Conservation (phyloP, 2,888 invertebrate species). For the Drosophila infuscata region DNA sequence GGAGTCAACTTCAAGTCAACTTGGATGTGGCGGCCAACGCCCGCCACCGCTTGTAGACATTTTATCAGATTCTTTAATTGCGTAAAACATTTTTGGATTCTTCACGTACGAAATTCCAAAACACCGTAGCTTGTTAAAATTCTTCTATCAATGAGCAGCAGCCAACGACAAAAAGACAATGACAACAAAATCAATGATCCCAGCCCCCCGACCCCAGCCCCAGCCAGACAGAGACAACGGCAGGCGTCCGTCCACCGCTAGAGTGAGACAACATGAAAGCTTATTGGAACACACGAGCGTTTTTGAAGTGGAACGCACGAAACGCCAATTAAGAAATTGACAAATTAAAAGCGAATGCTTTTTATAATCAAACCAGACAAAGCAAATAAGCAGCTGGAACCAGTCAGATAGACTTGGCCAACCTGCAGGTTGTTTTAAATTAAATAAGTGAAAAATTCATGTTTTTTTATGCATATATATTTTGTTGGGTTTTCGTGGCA, state of each 20-base stretch:
- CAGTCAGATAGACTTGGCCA: slow-evolving; percentile 32
- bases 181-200: slow-evolving; percentile 54
- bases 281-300: slow-evolving; percentile 51
- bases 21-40: slow-evolving; percentile 52
- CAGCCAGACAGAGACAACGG: slow-evolving; percentile 27
- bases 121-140: slow-evolving; percentile 80
- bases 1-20: slow-evolving; percentile 5
- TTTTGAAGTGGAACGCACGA: slow-evolving; percentile 77
- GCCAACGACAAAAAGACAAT: slow-evolving; percentile 52
- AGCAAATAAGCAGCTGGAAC: slow-evolving; percentile 71
- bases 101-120: slow-evolving; percentile 81
- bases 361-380: slow-evolving; percentile 82
- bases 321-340: slow-evolving; percentile 81
- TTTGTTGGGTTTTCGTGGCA: slow-evolving; percentile 43
- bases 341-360: slow-evolving; percentile 81
- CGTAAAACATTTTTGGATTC: slow-evolving; percentile 81
- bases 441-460: background rate
- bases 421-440: slow-evolving; percentile 61
- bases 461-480: slow-evolving; percentile 30
- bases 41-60: slow-evolving; percentile 79
- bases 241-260: background rate
- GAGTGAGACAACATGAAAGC: slow-evolving; percentile 16
- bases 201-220: background rate
- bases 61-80: slow-evolving; percentile 81
- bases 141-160: slow-evolving; percentile 79